Evolutionary conservation across 2,113 vertebrate genomes (phyloP).

Genomic region (Regulus satrapa): DNA sequence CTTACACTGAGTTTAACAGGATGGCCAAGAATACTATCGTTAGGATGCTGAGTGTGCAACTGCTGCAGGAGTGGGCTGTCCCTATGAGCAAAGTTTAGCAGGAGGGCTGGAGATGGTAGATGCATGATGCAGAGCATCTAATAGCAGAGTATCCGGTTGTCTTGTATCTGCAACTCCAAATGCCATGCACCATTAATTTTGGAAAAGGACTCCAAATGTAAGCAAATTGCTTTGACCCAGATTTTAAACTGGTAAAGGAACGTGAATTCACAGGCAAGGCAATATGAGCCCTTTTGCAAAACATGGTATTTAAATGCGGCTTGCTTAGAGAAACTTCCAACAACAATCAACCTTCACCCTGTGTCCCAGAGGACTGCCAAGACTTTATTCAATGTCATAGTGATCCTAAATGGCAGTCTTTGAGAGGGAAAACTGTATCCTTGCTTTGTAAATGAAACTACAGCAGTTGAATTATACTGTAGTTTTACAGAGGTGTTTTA

Average conservation of each 20-base stretch:
- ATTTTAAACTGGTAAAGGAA: slow-evolving; percentile 34
- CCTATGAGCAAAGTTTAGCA: slow-evolving; percentile 30
- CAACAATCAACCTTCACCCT: not conserved
- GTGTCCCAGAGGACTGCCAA: not conserved
- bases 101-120: not conserved
- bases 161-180: slow-evolving; percentile 24
- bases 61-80: slow-evolving; percentile 31
- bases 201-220: slow-evolving; percentile 49
- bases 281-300: slow-evolving; percentile 20
- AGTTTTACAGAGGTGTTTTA: slow-evolving; percentile 51
- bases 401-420: slow-evolving; percentile 24
- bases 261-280: slow-evolving; percentile 22
- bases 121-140: slow-evolving; percentile 31
- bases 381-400: not conserved
- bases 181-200: slow-evolving; percentile 13
- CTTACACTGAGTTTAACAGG: slow-evolving; percentile 28
- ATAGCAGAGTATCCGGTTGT: slow-evolving; percentile 34
- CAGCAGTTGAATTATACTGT: slow-evolving; percentile 11
- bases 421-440: not conserved
- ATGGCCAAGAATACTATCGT: slow-evolving; percentile 43
- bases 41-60: slow-evolving; percentile 21
- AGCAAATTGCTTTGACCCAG: slow-evolving; percentile 54
- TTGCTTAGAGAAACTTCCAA: slow-evolving; percentile 3
- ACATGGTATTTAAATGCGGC: not conserved
- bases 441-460: slow-evolving; percentile 37